These are phyloP conservation scores for Vesta saturnalis DNA, from an alignment of 2,888 invertebrate species.

Conservation along the genomic window DNA sequence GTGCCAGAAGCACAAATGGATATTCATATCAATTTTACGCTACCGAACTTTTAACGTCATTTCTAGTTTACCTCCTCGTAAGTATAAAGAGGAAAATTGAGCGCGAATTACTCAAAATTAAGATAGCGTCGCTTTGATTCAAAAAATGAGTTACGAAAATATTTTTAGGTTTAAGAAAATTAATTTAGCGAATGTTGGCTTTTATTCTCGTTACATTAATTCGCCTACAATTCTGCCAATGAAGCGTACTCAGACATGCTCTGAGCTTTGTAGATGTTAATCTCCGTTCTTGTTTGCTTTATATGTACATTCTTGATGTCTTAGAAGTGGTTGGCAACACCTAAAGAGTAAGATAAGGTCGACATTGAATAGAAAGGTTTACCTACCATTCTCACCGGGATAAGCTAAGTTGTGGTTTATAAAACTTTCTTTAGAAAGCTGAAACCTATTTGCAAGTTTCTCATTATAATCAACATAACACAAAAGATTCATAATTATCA, in stretches of 20 bases:
- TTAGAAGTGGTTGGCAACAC: conserved; percentile 52
- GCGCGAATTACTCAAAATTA: background rate
- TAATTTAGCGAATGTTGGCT: conserved; percentile 34
- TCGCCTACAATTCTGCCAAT: conserved; percentile 39
- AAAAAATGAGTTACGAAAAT: background rate
- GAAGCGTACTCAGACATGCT: conserved; percentile 37
- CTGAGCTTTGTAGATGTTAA: conserved; percentile 46
- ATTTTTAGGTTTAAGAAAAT: conserved; percentile 10
- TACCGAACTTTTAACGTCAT: background rate
- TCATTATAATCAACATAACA: conserved; percentile 11
- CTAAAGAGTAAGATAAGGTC: conserved; percentile 52
- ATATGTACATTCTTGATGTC: conserved; percentile 50
- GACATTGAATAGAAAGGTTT: conserved; percentile 41
- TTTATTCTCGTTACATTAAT: conserved; percentile 37
- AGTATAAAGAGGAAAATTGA: background rate
- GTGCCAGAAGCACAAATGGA: background rate
- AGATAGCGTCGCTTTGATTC: background rate
- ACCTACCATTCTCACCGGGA: conserved; percentile 20
- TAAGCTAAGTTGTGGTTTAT: conserved; percentile 16
- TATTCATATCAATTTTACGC: background rate
- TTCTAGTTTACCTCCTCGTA: background rate
- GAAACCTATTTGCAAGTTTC: conserved; percentile 14
- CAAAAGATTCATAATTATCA: conserved; percentile 3
- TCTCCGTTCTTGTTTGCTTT: conserved; percentile 43
- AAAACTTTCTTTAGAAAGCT: conserved; percentile 14